Percentiles rank a stretch among this genome's conserved stretches.
Evolutionary conservation across 1,140 invertebrate genomes (phyloP).

Genomic region (Apolygus lucorum): DNA sequence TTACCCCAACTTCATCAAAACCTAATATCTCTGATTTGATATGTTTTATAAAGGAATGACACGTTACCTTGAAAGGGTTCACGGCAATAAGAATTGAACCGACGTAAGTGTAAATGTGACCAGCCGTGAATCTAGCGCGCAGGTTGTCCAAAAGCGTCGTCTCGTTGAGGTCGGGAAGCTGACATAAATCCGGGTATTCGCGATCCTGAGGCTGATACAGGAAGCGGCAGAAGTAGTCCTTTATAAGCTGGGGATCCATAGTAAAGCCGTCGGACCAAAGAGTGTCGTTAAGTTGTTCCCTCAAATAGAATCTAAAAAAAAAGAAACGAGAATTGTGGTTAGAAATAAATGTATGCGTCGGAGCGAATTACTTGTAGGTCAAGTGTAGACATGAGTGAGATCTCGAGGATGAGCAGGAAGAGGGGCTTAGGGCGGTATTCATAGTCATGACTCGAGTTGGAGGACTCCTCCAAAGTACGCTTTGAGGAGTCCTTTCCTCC

Average conservation of each 20-base stretch:
- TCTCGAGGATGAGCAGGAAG: no score
- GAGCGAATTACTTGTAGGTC: no score
- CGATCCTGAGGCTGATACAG: slow-evolving; percentile 80
- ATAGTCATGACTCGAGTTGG: no score
- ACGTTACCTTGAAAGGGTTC: slow-evolving; percentile 65
- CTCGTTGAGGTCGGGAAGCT: slow-evolving; percentile 89
- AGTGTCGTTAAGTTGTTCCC: slow-evolving; percentile 68
- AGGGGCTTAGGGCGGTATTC: no score
- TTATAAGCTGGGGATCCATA: slow-evolving; percentile 80
- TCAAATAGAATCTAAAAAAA: slow-evolving; percentile 63
- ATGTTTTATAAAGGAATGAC: no score
- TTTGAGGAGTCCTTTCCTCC: no score
- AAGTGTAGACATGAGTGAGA: no score
- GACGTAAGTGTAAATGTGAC: slow-evolving; percentile 94
- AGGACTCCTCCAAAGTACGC: no score
- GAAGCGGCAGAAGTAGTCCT: slow-evolving; percentile 84
- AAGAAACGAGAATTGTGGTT: background rate
- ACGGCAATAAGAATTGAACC: slow-evolving; percentile 92
- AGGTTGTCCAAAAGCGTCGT: slow-evolving; percentile 86
- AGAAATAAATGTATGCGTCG: background rate
- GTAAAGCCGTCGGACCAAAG: slow-evolving; percentile 77
- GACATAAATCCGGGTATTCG: slow-evolving; percentile 91
- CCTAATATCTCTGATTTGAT: no score
- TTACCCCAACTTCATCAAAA: no score
- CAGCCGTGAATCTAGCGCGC: slow-evolving; percentile 74